phyloP scores from a whole-genome alignment of 2,113 vertebrate genomes.

The Corydoras sp. region DNA sequence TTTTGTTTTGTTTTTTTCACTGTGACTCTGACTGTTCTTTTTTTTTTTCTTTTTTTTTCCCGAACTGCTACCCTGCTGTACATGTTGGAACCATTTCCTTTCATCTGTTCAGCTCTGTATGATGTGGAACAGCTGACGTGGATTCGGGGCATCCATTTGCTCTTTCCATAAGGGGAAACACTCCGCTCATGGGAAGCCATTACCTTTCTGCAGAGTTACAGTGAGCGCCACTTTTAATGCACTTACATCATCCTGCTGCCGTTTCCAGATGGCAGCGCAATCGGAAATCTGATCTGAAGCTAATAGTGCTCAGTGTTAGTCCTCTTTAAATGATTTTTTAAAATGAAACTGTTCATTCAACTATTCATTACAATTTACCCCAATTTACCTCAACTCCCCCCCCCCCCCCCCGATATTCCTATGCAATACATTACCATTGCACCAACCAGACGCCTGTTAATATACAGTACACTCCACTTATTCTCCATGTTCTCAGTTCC shows the following conservation, averaged over 20 bases:
- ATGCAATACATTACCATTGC: too few species aligned
- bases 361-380: too few species aligned
- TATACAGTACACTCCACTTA: too few species aligned
- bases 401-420: too few species aligned
- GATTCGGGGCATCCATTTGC: slow-evolving; percentile 1
- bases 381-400: too few species aligned
- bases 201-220: slow-evolving; percentile 4
- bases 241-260: not conserved
- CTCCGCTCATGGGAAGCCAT: not conserved
- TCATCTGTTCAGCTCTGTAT: slow-evolving; percentile 14
- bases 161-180: slow-evolving; percentile 6
- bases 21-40: not conserved
- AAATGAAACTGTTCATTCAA: too few species aligned
- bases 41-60: not conserved
- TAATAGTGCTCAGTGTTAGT: not conserved
- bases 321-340: too few species aligned
- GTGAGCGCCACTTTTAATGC: not conserved
- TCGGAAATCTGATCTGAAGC: slow-evolving; percentile 5
- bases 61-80: slow-evolving; percentile 15
- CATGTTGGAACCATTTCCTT: slow-evolving; percentile 18
- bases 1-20: too few species aligned
- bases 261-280: not conserved
- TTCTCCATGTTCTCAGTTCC: too few species aligned
- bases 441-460: too few species aligned
- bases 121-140: not conserved